Base-by-base conservation (phyloP, 2,888 invertebrate genomes). In the Sminthurides aquaticus region DNA sequence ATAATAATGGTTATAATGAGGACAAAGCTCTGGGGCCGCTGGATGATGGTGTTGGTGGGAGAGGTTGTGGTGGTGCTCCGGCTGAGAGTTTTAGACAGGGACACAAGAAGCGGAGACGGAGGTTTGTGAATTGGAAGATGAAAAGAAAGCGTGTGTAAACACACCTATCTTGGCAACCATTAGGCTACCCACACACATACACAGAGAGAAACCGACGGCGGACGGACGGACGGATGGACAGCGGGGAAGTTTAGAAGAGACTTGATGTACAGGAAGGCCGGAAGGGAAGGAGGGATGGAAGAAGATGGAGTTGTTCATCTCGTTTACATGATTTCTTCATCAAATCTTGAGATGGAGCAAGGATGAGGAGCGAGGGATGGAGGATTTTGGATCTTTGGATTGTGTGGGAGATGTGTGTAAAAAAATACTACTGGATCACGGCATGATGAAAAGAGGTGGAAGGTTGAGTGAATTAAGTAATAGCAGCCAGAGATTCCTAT, bases 1-100 rank as follows among this genome's bases (percentile, higher is more conserved):
- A 58, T 58, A 58, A 62, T 56, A 61, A 54, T 54, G 28, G 56
- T 56, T 34, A 34, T 34, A 34, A 34, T 34, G 43, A 34, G 43
- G 8, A 34, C 43, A 34, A 34, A 34, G 43, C 43, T 34, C 15
- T 34, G 8, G 8, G 15, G 43, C 43, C 43, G 43, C 43, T 34
- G 8, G 5, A 15, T 34, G 43, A 34, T 34, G 43, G 15, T 34
- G 8, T 15, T 34, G 8, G 5, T 34, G 43, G 43, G 43, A 34
- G 43, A n/a, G n/a, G n/a, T n/a, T n/a, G n/a, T n/a, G n/a, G 8
- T 34, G 5, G 43, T 34, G 43, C 43, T 34, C 15, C 43, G 43
- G 43, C 43, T 15, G 43, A 34, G 43, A 11, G 5, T 34, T 15
- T 34, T 34, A 34, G 8, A 34, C 8, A n/a, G n/a, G n/a, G 15